Evolutionary conservation across 92 coral and sea anemone species (phyloP), one percentile per base, ranked within the genome.

Genomic region (Chrysogorgia sp.): DNA sequence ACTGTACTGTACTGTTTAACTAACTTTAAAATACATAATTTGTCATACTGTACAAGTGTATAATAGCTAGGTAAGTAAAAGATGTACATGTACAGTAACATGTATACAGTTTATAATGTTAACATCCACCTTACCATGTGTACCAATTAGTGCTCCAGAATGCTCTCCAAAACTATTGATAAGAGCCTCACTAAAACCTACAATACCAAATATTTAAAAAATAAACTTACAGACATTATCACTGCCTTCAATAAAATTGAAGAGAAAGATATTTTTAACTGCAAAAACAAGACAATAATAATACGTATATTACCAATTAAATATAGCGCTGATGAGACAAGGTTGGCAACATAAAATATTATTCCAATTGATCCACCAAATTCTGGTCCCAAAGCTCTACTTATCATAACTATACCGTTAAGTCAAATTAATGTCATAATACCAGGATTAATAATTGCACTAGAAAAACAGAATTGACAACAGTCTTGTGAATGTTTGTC

Each of bases 321-420:
- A 74, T 96, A 96, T 35, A 91, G 81, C 22, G 91, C 99, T 50
- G 92, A 85, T 24, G 99, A 88, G 58, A 96, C 92, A 12, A 96
- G 84, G 64, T 96, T 96, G 67, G 99, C 99, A 81, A 92, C 92
- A 84, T 92, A 96, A 82, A 96, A 96, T 31, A 96, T 96, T 19
- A 96, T 83, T 40, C 99, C 99, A 84, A 96, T 96, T 8, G 99
- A 89, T 1, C 99, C 99, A 34, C 99, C 99, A 87, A 96, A 96
- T 67, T 96, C 97, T 53, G 99, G 99, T 8, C 99, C 99, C 52
- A 96, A 83, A 22, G 99, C 92, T 24, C 99, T 79, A 57, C 97
- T 92, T 34, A 96, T 96, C 99, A 96, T 96, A 63, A 89, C 99
- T 96, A 75, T 15, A 45, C 12, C 21, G 64, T 79, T 79, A 65